These are phyloP conservation scores for Oryzias melastigma DNA, from an alignment of 2,113 vertebrate species.

Conservation along the genomic window DNA sequence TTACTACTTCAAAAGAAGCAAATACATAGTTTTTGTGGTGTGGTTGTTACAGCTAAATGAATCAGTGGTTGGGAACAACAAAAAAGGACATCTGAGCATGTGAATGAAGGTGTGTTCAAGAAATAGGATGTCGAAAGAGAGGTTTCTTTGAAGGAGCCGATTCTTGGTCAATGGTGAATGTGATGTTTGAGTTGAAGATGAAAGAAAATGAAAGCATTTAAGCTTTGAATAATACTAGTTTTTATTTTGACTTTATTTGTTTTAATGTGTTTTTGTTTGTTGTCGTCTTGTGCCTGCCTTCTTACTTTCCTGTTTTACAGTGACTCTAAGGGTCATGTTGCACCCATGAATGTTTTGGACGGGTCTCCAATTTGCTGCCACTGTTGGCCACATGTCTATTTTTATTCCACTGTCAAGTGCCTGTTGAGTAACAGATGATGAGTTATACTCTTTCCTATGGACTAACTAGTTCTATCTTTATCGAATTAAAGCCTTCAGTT, in stretches of 20 bases:
- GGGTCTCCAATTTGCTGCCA: constrained; percentile 53
- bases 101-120: no score
- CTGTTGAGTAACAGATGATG: constrained; percentile 51
- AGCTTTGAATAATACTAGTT: no score
- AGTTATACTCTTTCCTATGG: constrained; percentile 14
- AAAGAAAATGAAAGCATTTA: no score
- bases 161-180: no score
- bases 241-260: not conserved
- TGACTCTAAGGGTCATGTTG: constrained; percentile 34
- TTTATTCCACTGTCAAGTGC: constrained; percentile 44
- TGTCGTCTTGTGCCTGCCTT: not conserved
- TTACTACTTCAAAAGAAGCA: constrained; percentile 51
- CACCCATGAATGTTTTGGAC: constrained; percentile 42
- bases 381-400: constrained; percentile 56
- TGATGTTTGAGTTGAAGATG: not conserved
- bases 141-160: no score
- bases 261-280: not conserved
- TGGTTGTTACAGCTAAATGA: constrained; percentile 2
- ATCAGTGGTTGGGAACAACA: no score
- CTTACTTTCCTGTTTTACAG: constrained; percentile 23
- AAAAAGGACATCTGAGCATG: no score
- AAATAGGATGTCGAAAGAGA: no score
- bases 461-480: not conserved
- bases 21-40: constrained; percentile 31
- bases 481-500: no score